phyloP scores from a whole-genome alignment of 2,888 invertebrate genomes.

The Tenthredo livida region DNA sequence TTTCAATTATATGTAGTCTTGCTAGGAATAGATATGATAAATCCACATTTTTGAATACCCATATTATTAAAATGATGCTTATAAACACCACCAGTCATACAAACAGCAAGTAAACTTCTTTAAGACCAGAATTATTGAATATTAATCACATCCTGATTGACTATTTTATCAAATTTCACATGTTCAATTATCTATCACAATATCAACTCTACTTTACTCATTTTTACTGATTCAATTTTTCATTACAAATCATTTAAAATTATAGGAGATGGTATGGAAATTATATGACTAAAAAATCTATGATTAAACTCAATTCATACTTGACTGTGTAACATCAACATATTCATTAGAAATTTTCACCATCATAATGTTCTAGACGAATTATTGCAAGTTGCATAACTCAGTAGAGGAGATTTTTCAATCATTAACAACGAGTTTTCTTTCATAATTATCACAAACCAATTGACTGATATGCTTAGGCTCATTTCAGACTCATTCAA shows the following conservation, averaged over 20 bases:
- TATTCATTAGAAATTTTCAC: background rate
- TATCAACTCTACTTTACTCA: background rate
- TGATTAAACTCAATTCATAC: background rate
- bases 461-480: constrained; percentile 17
- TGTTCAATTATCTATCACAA: background rate
- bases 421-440: background rate
- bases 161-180: background rate
- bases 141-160: background rate
- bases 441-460: background rate
- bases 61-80: constrained; percentile 17
- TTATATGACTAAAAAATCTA: background rate
- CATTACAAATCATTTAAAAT: background rate
- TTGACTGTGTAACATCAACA: background rate
- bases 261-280: background rate
- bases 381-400: constrained; percentile 18
- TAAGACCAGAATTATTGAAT: background rate
- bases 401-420: background rate
- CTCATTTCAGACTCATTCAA: constrained; percentile 24
- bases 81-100: background rate
- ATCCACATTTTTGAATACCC: constrained; percentile 51
- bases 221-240: background rate
- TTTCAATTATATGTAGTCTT: constrained; percentile 69
- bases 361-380: background rate
- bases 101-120: background rate
- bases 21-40: constrained; percentile 64